These are phyloP conservation scores for Heloderma charlesbogerti DNA, from an alignment of 2,113 vertebrate species.

Conservation along the genomic window DNA sequence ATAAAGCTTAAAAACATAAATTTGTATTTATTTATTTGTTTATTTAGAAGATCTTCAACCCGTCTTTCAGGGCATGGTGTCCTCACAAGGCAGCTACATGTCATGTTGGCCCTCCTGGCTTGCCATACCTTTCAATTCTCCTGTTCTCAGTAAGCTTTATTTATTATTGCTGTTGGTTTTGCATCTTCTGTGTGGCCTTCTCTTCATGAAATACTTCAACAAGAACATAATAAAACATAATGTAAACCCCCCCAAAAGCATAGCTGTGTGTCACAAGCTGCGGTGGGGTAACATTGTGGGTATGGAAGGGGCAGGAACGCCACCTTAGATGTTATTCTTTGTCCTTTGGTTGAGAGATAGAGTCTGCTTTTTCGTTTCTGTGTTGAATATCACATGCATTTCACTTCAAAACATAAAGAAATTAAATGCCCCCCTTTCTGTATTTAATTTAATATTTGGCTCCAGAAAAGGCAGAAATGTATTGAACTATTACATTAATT, in stretches of 20 bases:
- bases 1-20: too few relatives aligned
- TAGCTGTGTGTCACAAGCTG: not conserved
- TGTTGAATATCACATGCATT: not conserved
- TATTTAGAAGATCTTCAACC: too few relatives aligned
- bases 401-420: not conserved
- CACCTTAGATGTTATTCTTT: not conserved
- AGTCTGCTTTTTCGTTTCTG: not conserved
- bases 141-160: too few relatives aligned
- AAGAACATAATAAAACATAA: too few relatives aligned
- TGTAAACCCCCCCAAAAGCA: not conserved
- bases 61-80: too few relatives aligned
- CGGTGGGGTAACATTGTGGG: not conserved
- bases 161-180: too few relatives aligned
- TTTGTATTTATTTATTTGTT: too few relatives aligned
- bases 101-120: too few relatives aligned
- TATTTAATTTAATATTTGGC: not conserved
- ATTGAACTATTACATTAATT: conserved; percentile 28
- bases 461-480: conserved; percentile 15
- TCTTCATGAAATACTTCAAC: not conserved
- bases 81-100: too few relatives aligned
- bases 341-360: not conserved
- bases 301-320: not conserved
- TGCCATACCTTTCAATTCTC: too few relatives aligned
- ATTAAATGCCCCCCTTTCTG: not conserved
- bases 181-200: too few relatives aligned